Base-by-base conservation (phyloP, 2,113 vertebrate species). In the Cololabis saira region DNA sequence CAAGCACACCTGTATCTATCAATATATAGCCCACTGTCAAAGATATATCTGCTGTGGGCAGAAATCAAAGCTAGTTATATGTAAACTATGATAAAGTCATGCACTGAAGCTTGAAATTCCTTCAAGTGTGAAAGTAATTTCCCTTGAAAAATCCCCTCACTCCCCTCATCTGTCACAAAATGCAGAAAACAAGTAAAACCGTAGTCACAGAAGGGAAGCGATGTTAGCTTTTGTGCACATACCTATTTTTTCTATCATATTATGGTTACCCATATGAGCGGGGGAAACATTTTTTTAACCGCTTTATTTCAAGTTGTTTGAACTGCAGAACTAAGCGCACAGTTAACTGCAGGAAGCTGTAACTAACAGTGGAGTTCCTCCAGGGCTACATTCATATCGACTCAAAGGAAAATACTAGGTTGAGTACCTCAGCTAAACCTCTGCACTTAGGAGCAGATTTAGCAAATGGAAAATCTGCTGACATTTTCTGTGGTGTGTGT, bases 391-490 rank as follows among this genome's bases (percentile, higher is more conserved):
- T 75, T 84, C 71, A 56, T 19, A 33, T 42, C 43, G 55, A 74
- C 67, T 68, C 67, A 59, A 33, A 67, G 71, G 59, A 80, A 85
- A 85, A 84, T 78, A 76, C 80, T 59, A 54, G 78, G 74, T 78
- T 85, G 71, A 86, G 85, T 87, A 71, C 73, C 81, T 79, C 58
- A 44, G 69, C 83, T 81, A 87, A 91, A 91, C 44, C 80, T 74
- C 74, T 76, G 76, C 78, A 83, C 80, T 88, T 88, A 87, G 49
- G 60, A 40, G 47, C 67, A 78, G 68, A 82, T 87, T 83, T 76
- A 83, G 71, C 75, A 75, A 85, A 85, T 66, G 74, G 85, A 87
- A 84, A 84, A 89, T 79, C 65, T 85, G 74, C 86, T 90, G 85
- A 90, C 76, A 88, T 90, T 85, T 77, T 83, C 71, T 48, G 61